These are phyloP conservation scores for Syncerus caffer DNA, from an alignment of 2,797 vertebrate species.

Conservation along the genomic window DNA sequence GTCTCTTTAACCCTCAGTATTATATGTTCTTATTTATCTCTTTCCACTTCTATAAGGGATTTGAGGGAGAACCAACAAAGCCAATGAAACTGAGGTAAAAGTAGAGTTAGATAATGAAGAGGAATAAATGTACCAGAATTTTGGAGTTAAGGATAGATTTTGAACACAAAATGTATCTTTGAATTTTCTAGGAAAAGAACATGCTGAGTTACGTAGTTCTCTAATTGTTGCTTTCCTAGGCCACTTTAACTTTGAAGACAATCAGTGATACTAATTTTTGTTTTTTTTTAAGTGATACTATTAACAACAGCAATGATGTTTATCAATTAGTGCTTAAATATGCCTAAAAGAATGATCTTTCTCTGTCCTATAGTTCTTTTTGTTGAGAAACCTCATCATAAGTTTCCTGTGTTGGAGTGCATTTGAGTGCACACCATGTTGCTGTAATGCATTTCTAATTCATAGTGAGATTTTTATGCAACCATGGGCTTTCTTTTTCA, in stretches of 20 bases:
- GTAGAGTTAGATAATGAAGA: constrained; percentile 8
- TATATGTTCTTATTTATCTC: not conserved
- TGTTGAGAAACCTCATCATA: not conserved
- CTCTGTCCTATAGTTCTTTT: not conserved
- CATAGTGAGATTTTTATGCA: not conserved
- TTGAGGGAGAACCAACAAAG: constrained; percentile 2
- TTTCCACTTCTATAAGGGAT: not conserved
- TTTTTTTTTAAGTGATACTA: not conserved
- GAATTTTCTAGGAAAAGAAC: not conserved
- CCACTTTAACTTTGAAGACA: not conserved
- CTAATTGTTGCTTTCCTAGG: not conserved
- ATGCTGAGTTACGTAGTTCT: not conserved
- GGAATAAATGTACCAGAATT: not conserved
- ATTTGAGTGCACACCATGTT: not conserved
- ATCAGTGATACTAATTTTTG: not conserved
- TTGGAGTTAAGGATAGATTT: not conserved
- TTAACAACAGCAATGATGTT: not conserved
- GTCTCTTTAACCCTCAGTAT: not conserved
- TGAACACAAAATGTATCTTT: not conserved
- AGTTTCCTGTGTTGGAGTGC: not conserved
- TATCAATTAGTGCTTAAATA: not conserved
- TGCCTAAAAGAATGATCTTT: not conserved
- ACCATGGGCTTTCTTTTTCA: not conserved
- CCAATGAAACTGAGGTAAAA: not conserved
- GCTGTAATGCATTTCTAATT: not conserved